Percentiles rank a stretch among this genome's conserved stretches.
These are phyloP conservation scores for Neopelma chrysocephalum DNA, from an alignment of 2,797 vertebrate species.

Conservation along the genomic window DNA sequence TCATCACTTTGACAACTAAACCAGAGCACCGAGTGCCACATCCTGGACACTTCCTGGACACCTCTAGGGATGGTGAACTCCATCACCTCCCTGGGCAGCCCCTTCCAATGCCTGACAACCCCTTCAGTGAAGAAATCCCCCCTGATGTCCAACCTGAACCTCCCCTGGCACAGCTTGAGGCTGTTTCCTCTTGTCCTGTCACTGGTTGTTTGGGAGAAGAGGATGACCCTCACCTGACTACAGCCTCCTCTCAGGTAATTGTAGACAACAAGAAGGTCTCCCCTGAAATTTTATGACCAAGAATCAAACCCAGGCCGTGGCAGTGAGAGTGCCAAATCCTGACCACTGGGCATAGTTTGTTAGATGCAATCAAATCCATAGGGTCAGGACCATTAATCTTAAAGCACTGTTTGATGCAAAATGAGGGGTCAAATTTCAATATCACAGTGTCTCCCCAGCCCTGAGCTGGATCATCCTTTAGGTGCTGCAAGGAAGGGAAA, in stretches of 20 bases:
- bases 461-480: not conserved
- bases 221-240: accelerated
- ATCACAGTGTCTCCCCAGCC: not conserved
- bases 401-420: not conserved
- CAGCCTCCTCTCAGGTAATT: not conserved
- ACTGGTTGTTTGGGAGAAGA: not conserved
- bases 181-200: not conserved
- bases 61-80: not conserved
- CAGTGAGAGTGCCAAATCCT: not conserved
- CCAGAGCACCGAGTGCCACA: accelerated
- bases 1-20: not conserved
- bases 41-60: not conserved
- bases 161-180: not conserved
- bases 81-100: accelerated
- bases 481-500: not conserved
- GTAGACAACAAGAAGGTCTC: not conserved
- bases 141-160: not conserved
- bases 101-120: not conserved
- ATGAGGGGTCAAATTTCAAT: not conserved
- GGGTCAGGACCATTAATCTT: not conserved
- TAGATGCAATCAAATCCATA: not conserved
- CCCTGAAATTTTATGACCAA: not conserved
- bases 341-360: not conserved
- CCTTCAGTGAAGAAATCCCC: not conserved
- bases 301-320: not conserved